Conservation (phyloP, 2,888 invertebrate genomes). For the Ariolimax columbianus region DNA sequence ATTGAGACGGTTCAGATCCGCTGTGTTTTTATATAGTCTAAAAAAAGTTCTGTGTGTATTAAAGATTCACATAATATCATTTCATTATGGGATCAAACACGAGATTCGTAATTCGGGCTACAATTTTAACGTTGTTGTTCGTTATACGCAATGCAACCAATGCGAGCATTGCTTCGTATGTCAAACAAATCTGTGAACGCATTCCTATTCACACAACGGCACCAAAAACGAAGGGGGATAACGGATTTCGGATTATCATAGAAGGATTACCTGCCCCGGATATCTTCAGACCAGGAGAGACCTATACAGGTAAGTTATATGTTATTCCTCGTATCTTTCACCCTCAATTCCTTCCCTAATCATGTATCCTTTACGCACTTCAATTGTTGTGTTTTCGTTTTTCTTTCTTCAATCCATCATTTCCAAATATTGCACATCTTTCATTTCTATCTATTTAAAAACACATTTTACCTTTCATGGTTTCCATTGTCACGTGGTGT, state of each 20-base stretch:
- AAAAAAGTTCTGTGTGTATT: background rate
- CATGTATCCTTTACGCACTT: too few relatives aligned
- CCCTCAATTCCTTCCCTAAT: too few relatives aligned
- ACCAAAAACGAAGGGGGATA: constrained; percentile 45
- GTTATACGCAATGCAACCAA: constrained; percentile 19
- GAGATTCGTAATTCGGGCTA: background rate
- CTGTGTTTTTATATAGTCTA: too few relatives aligned
- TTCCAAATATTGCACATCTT: too few relatives aligned
- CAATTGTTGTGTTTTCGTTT: too few relatives aligned
- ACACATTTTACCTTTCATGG: too few relatives aligned
- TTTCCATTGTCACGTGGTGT: too few relatives aligned
- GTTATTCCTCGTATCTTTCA: too few relatives aligned
- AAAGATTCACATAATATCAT: background rate
- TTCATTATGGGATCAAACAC: background rate
- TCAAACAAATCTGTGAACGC: constrained; percentile 55
- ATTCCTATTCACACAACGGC: constrained; percentile 55
- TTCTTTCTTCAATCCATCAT: too few relatives aligned
- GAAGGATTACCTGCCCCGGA: constrained; percentile 49
- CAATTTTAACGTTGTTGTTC: constrained; percentile 22
- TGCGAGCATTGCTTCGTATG: constrained; percentile 48
- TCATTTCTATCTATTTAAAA: too few relatives aligned
- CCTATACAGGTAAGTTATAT: constrained; percentile 50
- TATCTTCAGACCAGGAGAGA: constrained; percentile 52
- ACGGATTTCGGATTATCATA: constrained; percentile 55
- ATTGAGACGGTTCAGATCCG: too few relatives aligned